These are phyloP conservation scores for Electrophaes corylata DNA, from an alignment of 2,888 invertebrate species.

Conservation along the genomic window DNA sequence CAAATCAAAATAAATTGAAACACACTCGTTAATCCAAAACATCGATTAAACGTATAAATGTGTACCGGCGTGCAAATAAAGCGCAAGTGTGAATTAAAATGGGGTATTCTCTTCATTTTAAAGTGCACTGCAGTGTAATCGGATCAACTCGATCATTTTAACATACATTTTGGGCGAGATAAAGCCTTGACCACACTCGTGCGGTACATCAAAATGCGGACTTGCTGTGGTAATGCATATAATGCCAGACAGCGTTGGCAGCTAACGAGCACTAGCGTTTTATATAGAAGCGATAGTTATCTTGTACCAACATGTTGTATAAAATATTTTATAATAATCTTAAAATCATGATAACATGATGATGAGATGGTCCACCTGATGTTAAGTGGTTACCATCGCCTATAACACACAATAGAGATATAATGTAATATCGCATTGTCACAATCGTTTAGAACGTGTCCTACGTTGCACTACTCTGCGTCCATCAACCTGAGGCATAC, in stretches of 20 bases:
- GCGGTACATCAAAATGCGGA: conserved; percentile 4
- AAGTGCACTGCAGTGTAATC: conserved; percentile 40
- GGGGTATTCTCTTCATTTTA: conserved; percentile 34
- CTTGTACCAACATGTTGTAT: no score
- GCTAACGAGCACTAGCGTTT: background rate
- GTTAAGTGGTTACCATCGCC: no score
- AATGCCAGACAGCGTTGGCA: background rate
- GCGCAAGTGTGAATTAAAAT: conserved; percentile 39
- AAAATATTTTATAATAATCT: no score
- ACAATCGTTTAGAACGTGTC: no score
- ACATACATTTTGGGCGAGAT: conserved; percentile 26
- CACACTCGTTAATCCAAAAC: conserved; percentile 25
- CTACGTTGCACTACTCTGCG: no score
- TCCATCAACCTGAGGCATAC: no score
- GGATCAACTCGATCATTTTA: conserved; percentile 34
- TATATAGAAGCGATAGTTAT: background rate
- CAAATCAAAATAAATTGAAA: conserved; percentile 32
- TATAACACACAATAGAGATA: no score
- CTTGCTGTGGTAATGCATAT: background rate
- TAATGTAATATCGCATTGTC: no score
- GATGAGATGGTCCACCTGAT: no score
- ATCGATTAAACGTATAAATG: conserved; percentile 32
- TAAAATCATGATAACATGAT: no score
- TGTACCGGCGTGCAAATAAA: conserved; percentile 34
- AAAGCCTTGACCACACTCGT: conserved; percentile 21